phyloP scores from a whole-genome alignment of 2,113 vertebrate genomes.

The Turdus rufiventris region DNA sequence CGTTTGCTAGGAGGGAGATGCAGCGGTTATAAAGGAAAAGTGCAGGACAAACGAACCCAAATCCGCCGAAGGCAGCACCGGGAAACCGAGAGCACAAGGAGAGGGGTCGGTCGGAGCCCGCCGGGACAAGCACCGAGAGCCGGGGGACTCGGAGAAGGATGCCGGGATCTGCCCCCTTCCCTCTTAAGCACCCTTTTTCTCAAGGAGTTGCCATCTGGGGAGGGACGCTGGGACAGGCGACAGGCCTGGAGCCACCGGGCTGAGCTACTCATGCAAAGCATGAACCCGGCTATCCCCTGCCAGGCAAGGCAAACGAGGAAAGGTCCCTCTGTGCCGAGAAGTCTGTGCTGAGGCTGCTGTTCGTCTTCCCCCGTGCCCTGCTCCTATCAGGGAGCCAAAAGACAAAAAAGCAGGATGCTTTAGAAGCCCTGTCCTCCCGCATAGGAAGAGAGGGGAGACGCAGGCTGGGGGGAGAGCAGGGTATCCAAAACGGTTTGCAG shows the following conservation, averaged over 20 bases:
- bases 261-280: not conserved
- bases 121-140: not conserved
- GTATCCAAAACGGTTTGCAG: not conserved
- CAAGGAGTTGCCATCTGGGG: not conserved
- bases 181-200: not conserved
- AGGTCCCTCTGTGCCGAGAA: not conserved
- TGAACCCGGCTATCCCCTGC: not conserved
- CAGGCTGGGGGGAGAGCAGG: no score
- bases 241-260: not conserved
- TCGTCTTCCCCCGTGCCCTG: no score
- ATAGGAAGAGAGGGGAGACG: not conserved
- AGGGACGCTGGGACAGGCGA: not conserved
- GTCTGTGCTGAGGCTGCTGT: not conserved
- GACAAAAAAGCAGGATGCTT: not conserved
- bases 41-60: not conserved
- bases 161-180: fast-evolving
- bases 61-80: not conserved
- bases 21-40: not conserved
- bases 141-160: fast-evolving
- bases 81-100: not conserved
- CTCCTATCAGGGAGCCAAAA: not conserved
- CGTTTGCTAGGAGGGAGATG: not conserved
- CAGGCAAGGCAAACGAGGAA: not conserved
- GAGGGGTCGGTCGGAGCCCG: not conserved
- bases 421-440: not conserved